These are phyloP conservation scores for Trachelus stipa DNA, from an alignment of 2,888 invertebrate species.

Conservation along the genomic window DNA sequence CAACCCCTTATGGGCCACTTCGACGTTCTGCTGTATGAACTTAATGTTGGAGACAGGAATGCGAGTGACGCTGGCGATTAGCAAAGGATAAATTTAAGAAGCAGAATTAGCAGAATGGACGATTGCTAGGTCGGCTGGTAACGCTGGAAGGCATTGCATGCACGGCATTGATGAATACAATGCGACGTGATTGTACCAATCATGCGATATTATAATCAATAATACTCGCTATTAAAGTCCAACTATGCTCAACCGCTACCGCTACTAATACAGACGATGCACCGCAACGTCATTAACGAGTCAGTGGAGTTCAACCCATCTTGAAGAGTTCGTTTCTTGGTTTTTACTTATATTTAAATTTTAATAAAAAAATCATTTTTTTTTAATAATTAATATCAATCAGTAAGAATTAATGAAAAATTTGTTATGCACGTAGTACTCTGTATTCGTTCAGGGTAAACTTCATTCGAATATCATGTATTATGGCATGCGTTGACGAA, in stretches of 20 bases:
- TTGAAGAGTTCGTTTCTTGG: neutral
- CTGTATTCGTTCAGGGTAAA: neutral
- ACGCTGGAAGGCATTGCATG: constrained; percentile 42
- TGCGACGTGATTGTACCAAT: constrained; percentile 59
- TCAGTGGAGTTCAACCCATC: constrained; percentile 15
- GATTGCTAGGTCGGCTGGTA: neutral
- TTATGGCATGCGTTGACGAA: neutral
- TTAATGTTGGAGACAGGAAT: neutral
- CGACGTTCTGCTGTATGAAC: neutral
- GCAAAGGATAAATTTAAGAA: neutral
- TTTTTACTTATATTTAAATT: neutral
- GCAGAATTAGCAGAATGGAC: neutral
- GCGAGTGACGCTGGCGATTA: neutral
- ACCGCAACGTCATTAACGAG: constrained; percentile 37
- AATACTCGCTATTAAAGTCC: constrained; percentile 51
- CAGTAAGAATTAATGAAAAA: neutral
- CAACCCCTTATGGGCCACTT: neutral
- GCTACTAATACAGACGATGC: constrained; percentile 38
- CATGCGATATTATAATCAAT: constrained; percentile 64
- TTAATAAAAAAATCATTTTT: neutral
- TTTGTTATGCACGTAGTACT: neutral
- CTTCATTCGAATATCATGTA: neutral
- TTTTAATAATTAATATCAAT: neutral
- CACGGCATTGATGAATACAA: constrained; percentile 53
- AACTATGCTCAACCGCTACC: constrained; percentile 42